Evolutionary conservation across 2,797 vertebrate species (phyloP), one percentile per base, ranked within the genome.

Genomic region (Sus cebifrons): DNA sequence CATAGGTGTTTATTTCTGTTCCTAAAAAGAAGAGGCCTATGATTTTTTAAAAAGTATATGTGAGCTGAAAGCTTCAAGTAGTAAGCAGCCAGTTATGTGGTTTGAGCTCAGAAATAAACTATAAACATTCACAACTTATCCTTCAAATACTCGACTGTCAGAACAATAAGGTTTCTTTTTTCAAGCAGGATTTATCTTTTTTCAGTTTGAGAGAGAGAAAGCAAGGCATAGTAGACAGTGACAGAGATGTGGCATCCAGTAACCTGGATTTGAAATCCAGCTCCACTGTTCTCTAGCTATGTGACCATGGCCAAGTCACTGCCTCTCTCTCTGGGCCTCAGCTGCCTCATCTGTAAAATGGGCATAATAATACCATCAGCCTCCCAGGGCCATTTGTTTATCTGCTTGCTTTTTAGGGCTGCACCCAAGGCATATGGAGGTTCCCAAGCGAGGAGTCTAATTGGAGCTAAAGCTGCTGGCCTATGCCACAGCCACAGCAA

Each of bases 81-180:
- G 64, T 56, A 83, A 75, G 88, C 62, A 82, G 32, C 44, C 64
- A 70, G 60, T 23, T 77, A 11, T 64, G 11, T 56, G 54, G 18
- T 56, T 81, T 92, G 70, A 92, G 62, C 56, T 89, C 44, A 90
- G n/a, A 96, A 82, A 86, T 77, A 82, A 94, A 88, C 78, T 54
- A 82, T 77, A 92, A 94, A 95, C 21, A 94, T 60, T 94, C 75
- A 95, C 67, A 95, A 10, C 5, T 23, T 73, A 65, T 95, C 78
- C 65, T 88, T 88, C 54, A 36, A 75, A 67, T 44, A 85, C 10
- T 12, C 13, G 14, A 27, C 16, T 73, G 77, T 90, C 54, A n/a
- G 44, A 88, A 68, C 27, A 70, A 64, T 75, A 87, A 52, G 36
- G 17, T 67, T 74, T 49, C 68, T 81, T 79, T 89, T 78, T 60